These are phyloP conservation scores for Aegypius monachus DNA, from an alignment of 2,113 vertebrate species.

Conservation along the genomic window DNA sequence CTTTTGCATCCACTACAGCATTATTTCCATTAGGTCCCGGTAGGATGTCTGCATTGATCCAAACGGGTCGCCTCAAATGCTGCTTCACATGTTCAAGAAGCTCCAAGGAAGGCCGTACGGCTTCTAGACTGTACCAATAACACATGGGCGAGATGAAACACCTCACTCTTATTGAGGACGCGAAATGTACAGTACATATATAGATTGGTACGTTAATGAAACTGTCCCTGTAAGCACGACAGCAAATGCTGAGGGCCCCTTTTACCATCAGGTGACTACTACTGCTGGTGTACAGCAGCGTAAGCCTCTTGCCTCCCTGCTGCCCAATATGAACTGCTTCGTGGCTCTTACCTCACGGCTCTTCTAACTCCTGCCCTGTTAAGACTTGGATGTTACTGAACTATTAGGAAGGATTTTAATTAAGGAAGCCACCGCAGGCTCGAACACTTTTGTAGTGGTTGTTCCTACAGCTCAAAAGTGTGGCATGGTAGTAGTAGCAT, in stretches of 20 bases:
- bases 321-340: neutral
- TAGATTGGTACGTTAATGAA: neutral
- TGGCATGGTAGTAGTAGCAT: neutral
- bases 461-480: neutral
- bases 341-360: neutral
- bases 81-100: slow-evolving; percentile 70
- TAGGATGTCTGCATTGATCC: slow-evolving; percentile 91
- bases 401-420: neutral
- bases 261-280: neutral
- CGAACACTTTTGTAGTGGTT: neutral
- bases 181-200: neutral
- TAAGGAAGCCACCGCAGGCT: neutral
- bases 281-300: neutral
- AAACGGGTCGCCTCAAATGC: slow-evolving; percentile 71
- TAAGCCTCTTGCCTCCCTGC: neutral
- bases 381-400: neutral
- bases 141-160: neutral
- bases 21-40: slow-evolving; percentile 78
- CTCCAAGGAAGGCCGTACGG: slow-evolving; percentile 76
- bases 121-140: slow-evolving; percentile 75
- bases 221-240: neutral
- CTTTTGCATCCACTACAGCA: slow-evolving; percentile 66
- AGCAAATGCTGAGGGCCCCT: neutral
- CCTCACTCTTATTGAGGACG: neutral
- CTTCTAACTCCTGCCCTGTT: neutral